Conservation (phyloP, 2,888 invertebrate genomes). For the Argyra leucocephala region DNA sequence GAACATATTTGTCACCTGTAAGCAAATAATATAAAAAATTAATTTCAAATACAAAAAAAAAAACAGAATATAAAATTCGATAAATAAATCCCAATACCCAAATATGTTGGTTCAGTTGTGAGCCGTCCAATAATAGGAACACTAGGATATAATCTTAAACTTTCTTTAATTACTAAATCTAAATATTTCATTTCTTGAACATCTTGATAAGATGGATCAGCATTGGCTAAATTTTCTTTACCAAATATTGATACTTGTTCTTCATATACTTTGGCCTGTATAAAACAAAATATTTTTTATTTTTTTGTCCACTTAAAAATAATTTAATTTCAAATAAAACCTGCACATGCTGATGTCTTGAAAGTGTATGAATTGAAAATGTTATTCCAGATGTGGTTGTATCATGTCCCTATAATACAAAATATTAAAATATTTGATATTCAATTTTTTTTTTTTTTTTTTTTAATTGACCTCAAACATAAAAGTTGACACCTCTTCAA, state of each 20-base stretch:
- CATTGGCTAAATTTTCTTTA: constrained; percentile 32
- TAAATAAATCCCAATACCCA: background rate
- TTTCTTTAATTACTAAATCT: constrained; percentile 33
- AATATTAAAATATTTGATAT: too few species aligned
- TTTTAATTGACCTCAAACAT: constrained; percentile 32
- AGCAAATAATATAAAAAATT: background rate
- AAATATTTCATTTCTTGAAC: constrained; percentile 32
- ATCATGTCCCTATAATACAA: constrained; percentile 46
- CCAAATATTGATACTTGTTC: constrained; percentile 45
- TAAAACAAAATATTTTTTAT: constrained; percentile 17
- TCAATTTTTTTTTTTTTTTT: background rate
- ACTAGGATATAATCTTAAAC: constrained; percentile 32
- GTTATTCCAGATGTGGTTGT: constrained; percentile 49
- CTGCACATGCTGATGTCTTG: constrained; percentile 46
- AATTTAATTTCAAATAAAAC: constrained; percentile 23
- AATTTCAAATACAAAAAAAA: background rate
- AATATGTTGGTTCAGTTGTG: constrained; percentile 9
- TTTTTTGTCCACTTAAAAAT: too few species aligned
- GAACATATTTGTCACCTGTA: constrained; percentile 13
- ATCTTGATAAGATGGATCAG: constrained; percentile 25
- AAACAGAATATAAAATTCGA: background rate
- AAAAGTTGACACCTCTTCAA: constrained; percentile 40
- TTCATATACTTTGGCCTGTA: constrained; percentile 42
- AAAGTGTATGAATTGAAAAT: constrained; percentile 47
- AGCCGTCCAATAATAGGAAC: constrained; percentile 35